phyloP scores from a whole-genome alignment of 2,113 vertebrate genomes.

The Pavo muticus region DNA sequence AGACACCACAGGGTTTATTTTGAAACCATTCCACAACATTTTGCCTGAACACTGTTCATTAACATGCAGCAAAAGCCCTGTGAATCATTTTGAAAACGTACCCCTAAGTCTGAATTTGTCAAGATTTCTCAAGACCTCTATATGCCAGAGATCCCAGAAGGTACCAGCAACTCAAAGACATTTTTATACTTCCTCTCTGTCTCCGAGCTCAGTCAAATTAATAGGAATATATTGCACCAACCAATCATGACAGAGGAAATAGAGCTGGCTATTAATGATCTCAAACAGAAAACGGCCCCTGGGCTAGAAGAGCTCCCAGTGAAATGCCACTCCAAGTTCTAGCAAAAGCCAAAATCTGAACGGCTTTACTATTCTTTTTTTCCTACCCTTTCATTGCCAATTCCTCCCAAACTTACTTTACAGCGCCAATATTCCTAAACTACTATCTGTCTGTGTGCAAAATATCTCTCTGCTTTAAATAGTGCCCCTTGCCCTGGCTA shows the following conservation, averaged over 20 bases:
- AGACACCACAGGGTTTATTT: background rate
- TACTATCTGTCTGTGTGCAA: background rate
- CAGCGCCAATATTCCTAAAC: background rate
- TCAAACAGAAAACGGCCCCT: background rate
- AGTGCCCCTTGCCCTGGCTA: rapidly evolving
- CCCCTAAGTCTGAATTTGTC: background rate
- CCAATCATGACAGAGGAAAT: background rate
- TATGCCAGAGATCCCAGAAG: constrained; percentile 14
- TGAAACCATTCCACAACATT: background rate
- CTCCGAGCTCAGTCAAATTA: constrained; percentile 29
- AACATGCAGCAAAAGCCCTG: background rate
- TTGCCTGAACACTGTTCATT: background rate
- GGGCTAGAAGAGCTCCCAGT: constrained; percentile 2
- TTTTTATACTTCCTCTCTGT: constrained; percentile 25
- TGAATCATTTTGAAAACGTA: background rate
- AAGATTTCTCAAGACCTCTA: background rate
- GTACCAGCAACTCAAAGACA: background rate
- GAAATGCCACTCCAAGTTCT: background rate
- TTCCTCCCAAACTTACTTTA: background rate
- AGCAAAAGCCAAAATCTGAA: background rate
- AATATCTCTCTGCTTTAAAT: background rate
- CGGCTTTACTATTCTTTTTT: background rate
- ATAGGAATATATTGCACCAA: constrained; percentile 1
- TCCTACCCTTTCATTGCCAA: background rate
- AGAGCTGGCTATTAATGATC: constrained; percentile 24